phyloP scores from a whole-genome alignment of 2,113 vertebrate species.

The Thunnus maccoyii region DNA sequence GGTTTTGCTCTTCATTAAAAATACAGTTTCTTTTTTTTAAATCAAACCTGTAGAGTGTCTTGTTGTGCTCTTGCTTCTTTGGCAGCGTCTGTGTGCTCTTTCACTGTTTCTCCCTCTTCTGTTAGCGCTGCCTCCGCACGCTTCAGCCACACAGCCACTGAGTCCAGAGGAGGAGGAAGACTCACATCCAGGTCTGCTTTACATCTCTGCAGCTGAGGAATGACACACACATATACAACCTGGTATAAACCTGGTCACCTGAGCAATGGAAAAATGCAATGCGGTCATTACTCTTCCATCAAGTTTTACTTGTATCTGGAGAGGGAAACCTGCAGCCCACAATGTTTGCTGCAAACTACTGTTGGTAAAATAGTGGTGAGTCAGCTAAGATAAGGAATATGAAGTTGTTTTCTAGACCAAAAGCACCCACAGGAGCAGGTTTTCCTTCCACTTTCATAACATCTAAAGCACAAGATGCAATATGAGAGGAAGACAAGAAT shows the following conservation, averaged over 20 bases:
- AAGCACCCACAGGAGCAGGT: too few relatives aligned
- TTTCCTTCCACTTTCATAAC: too few relatives aligned
- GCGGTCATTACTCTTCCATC: background rate
- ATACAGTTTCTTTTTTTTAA: too few relatives aligned
- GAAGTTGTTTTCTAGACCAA: too few relatives aligned
- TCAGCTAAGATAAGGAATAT: too few relatives aligned
- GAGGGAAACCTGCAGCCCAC: background rate
- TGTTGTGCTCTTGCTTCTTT: slow-evolving; percentile 63
- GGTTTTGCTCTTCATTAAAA: too few relatives aligned
- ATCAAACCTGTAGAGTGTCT: slow-evolving; percentile 56
- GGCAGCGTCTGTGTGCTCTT: slow-evolving; percentile 48
- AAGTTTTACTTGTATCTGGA: background rate
- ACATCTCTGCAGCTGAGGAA: slow-evolving; percentile 55
- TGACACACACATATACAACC: background rate
- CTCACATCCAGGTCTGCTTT: slow-evolving; percentile 55
- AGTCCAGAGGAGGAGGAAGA: slow-evolving; percentile 68
- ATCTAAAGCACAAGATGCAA: too few relatives aligned
- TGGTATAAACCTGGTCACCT: background rate
- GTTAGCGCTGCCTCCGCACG: slow-evolving; percentile 44
- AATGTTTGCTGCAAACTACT: too few relatives aligned
- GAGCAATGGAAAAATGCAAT: too few relatives aligned
- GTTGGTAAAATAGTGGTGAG: too few relatives aligned
- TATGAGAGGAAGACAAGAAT: too few relatives aligned
- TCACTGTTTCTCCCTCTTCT: background rate
- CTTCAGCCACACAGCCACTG: slow-evolving; percentile 58